These are phyloP conservation scores for Trachythela sp. DNA, from an alignment of 64 coral and sea anemone species.

Conservation along the genomic window DNA sequence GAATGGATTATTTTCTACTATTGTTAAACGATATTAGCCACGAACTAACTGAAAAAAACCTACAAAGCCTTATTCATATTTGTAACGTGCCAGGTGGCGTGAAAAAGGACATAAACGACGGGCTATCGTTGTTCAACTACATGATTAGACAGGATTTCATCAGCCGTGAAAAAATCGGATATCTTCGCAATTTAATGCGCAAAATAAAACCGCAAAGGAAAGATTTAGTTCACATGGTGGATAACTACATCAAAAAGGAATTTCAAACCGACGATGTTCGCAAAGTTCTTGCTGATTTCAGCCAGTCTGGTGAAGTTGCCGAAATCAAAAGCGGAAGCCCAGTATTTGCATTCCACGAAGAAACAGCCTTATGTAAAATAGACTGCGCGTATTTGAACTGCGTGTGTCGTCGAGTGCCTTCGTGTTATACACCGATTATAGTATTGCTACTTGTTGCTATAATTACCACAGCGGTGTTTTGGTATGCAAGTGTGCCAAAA, in stretches of 20 bases:
- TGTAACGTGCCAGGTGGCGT: not conserved
- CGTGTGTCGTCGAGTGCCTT: not conserved
- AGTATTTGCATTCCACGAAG: not conserved
- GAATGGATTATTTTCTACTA: not conserved
- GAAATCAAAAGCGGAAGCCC: not conserved
- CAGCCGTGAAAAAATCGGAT: not conserved
- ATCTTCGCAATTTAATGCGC: not conserved
- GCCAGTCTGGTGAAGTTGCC: not conserved
- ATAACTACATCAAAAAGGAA: not conserved
- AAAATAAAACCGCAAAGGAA: not conserved
- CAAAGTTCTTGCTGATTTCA: not conserved
- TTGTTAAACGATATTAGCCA: not conserved
- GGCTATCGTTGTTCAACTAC: not conserved
- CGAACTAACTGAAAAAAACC: not conserved
- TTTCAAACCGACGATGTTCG: not conserved
- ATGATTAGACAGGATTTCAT: not conserved
- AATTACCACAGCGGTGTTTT: not conserved
- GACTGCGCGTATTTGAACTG: not conserved
- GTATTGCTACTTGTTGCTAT: not conserved
- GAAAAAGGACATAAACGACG: not conserved
- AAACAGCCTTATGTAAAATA: not conserved
- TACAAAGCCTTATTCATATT: not conserved
- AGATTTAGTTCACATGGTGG: not conserved
- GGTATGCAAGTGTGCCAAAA: not conserved
- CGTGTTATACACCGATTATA: not conserved